Evolutionary conservation across 2,888 invertebrate genomes (phyloP).

Genomic region (Trachelus tabidus): DNA sequence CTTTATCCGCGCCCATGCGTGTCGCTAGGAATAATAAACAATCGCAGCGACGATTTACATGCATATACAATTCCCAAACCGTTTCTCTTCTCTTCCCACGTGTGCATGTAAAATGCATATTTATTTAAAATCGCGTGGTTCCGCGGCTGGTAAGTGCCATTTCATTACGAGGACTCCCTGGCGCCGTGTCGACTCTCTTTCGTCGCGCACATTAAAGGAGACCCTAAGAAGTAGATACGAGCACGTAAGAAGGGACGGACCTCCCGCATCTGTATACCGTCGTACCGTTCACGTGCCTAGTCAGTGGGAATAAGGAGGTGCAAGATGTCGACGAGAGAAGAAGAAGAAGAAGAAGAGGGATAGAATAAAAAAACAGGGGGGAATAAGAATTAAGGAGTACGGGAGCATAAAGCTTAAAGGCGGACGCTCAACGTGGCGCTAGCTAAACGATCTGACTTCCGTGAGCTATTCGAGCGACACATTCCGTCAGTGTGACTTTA

Average conservation of each 20-base stretch:
- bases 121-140: conserved; percentile 3
- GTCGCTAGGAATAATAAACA: conserved; percentile 50
- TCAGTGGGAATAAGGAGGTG: not conserved
- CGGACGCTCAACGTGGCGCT: not conserved
- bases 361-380: conserved; percentile 16
- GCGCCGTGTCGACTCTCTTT: not conserved
- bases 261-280: not conserved
- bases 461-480: conserved; percentile 25
- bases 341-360: conserved; percentile 1
- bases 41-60: conserved; percentile 52
- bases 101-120: not conserved
- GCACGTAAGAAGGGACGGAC: not conserved
- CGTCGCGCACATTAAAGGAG: not conserved
- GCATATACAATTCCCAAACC: conserved; percentile 41
- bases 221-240: not conserved
- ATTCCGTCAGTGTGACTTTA: conserved; percentile 51
- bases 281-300: not conserved
- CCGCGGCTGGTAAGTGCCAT: conserved; percentile 1
- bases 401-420: not conserved
- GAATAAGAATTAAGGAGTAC: conserved; percentile 4
- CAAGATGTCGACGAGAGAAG: conserved; percentile 5
- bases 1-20: not conserved
- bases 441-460: conserved; percentile 2
- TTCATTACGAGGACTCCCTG: not conserved
- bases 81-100: conserved; percentile 13